phyloP scores from a whole-genome alignment of 2,888 invertebrate species.

The Tethea ocularis region DNA sequence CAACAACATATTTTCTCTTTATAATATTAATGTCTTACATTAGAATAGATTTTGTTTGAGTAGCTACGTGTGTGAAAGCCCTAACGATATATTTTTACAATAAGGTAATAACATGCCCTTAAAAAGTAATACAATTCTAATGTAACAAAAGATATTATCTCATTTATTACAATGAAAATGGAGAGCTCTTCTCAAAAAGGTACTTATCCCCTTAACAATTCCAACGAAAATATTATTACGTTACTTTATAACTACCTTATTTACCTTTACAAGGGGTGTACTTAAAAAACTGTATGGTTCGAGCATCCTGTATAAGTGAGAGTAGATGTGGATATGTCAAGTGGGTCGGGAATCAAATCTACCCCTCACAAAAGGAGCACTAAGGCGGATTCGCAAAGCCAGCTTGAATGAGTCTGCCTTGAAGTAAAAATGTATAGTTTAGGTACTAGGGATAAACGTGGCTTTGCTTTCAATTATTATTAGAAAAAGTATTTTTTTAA shows the following conservation, averaged over 20 bases:
- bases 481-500: no score
- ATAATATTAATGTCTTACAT: no score
- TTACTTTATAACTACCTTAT: constrained; percentile 4
- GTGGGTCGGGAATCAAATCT: background rate
- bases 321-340: constrained; percentile 2
- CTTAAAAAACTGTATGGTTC: constrained; percentile 9
- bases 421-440: background rate
- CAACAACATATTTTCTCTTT: no score
- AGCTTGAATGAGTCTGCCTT: background rate
- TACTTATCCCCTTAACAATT: background rate
- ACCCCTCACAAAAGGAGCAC: background rate
- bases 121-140: background rate
- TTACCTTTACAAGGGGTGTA: constrained; percentile 3
- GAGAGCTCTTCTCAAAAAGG: background rate
- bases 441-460: background rate
- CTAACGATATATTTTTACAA: background rate
- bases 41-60: no score
- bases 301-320: constrained; percentile 1
- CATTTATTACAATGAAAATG: background rate
- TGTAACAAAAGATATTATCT: background rate
- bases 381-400: background rate
- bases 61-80: no score
- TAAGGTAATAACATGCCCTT: background rate
- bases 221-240: background rate
- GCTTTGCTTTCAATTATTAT: background rate